These are phyloP conservation scores for Ploceus nigricollis DNA, from an alignment of 2,113 vertebrate species.

Conservation along the genomic window DNA sequence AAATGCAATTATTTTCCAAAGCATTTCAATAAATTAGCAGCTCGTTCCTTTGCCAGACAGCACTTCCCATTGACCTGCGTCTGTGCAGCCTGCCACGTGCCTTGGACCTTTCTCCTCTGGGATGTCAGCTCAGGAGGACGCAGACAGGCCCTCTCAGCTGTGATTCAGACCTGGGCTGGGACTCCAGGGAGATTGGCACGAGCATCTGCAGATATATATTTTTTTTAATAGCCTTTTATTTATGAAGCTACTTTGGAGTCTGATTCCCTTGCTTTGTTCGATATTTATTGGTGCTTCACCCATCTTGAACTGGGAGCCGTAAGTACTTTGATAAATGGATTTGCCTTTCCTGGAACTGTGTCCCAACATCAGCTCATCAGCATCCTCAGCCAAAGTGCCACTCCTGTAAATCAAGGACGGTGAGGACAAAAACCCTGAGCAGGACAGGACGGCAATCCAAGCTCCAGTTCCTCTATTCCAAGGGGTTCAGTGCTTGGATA, in stretches of 20 bases:
- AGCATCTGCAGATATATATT: neutral
- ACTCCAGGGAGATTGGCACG: neutral
- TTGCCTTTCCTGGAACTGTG: neutral
- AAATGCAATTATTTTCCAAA: slow-evolving; percentile 15
- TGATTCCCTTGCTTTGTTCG: neutral
- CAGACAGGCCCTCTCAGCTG: neutral
- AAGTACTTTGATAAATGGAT: slow-evolving; percentile 36
- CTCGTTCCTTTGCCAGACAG: neutral
- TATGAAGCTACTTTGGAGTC: slow-evolving; percentile 1
- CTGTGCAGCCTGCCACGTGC: neutral
- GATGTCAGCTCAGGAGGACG: neutral
- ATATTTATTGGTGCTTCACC: slow-evolving; percentile 1
- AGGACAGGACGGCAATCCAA: neutral
- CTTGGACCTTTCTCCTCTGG: neutral
- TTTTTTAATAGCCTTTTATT: slow-evolving; percentile 31
- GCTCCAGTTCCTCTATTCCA: neutral
- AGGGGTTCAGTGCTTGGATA: neutral
- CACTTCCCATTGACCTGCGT: neutral
- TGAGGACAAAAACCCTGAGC: neutral
- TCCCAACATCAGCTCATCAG: neutral
- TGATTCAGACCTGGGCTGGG: neutral
- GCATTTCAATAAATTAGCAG: neutral
- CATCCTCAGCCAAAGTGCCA: neutral
- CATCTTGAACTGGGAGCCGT: neutral
- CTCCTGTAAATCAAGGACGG: neutral